Percentiles rank a stretch among this genome's conserved stretches.
Evolutionary conservation across 2,113 vertebrate genomes (phyloP).

Genomic region (Sapayoa aenigma): DNA sequence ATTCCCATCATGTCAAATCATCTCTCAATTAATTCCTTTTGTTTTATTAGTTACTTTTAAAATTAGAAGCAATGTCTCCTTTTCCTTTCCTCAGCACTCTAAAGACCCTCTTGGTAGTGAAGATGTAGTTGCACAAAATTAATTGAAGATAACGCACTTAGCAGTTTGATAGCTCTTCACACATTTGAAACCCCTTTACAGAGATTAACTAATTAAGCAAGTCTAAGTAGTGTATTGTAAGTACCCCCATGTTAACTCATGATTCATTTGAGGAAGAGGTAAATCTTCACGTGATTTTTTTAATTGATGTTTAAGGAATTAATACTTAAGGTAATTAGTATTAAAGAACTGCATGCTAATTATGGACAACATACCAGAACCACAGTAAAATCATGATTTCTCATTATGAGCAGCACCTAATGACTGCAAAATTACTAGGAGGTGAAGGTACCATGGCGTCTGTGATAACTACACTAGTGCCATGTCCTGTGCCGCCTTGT

Average conservation of each 20-base stretch:
- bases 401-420: constrained; percentile 19
- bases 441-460: neutral
- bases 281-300: constrained; percentile 41
- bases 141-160: constrained; percentile 50
- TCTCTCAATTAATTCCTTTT: neutral
- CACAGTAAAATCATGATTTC: constrained; percentile 9
- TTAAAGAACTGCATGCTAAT: constrained; percentile 10
- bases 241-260: neutral
- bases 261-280: constrained; percentile 26
- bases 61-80: constrained; percentile 17
- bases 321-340: constrained; percentile 31
- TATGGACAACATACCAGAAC: constrained; percentile 24
- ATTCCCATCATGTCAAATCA: neutral
- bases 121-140: constrained; percentile 42
- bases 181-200: constrained; percentile 41
- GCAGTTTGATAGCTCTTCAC: constrained; percentile 40
- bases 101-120: constrained; percentile 30
- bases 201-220: constrained; percentile 55
- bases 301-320: constrained; percentile 47
- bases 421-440: constrained; percentile 8
- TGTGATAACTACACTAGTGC: neutral
- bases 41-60: constrained; percentile 8
- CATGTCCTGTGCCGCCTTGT: neutral
- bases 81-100: neutral
- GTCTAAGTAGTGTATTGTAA: constrained; percentile 22